These are phyloP conservation scores for Muscina levida DNA, from an alignment of 2,888 invertebrate species.

Conservation along the genomic window DNA sequence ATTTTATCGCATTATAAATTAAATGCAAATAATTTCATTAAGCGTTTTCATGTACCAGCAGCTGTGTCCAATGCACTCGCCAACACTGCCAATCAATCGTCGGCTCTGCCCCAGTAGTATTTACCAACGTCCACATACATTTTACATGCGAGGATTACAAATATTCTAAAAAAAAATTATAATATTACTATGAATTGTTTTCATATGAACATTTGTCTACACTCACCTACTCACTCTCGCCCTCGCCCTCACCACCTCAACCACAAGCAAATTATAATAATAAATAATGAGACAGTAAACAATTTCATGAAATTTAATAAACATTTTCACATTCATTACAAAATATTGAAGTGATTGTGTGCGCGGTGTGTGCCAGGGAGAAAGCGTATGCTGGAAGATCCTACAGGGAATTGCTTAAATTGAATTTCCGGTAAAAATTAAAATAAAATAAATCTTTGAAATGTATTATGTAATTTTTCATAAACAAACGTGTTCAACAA, in stretches of 20 bases:
- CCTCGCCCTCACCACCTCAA: background rate
- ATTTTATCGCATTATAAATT: slow-evolving; percentile 33
- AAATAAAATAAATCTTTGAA: slow-evolving; percentile 17
- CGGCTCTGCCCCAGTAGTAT: no score
- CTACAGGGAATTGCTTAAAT: background rate
- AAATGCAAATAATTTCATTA: slow-evolving; percentile 35
- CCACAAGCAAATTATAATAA: slow-evolving; percentile 47
- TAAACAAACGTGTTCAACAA: background rate
- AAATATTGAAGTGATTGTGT: background rate
- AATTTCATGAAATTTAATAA: slow-evolving; percentile 56
- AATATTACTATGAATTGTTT: no score
- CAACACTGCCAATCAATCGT: background rate
- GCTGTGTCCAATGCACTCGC: slow-evolving; percentile 48
- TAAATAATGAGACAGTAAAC: slow-evolving; percentile 61
- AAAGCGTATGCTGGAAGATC: background rate
- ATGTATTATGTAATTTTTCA: slow-evolving; percentile 3
- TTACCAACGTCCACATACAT: no score
- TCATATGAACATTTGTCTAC: no score
- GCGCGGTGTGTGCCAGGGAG: no score
- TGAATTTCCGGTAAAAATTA: slow-evolving; percentile 5
- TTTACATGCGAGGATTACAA: no score
- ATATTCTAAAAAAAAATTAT: no score
- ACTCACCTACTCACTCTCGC: background rate
- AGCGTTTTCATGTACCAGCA: slow-evolving; percentile 27
- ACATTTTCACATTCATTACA: slow-evolving; percentile 42